A percentile compares a stretch with the other conserved stretches of the same genome.
These are phyloP conservation scores for Harpegnathos saltator DNA, from an alignment of 1,140 invertebrate genomes.

Conservation along the genomic window DNA sequence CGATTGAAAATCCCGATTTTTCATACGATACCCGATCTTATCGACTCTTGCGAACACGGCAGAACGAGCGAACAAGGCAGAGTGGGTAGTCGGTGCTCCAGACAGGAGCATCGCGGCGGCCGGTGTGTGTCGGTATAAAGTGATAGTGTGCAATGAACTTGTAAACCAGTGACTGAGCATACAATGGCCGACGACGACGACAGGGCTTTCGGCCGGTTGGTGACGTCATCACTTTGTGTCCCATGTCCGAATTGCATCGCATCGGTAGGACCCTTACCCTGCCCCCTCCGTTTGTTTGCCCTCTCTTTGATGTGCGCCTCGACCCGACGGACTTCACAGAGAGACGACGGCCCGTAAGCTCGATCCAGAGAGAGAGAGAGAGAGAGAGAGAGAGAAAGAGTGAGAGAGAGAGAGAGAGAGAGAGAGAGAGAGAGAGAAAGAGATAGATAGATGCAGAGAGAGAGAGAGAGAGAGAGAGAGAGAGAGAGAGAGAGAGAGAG, in stretches of 20 bases:
- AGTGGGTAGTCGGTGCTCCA: slow-evolving; percentile 42
- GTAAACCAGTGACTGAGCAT: slow-evolving; percentile 80
- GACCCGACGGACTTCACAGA: slow-evolving; percentile 72
- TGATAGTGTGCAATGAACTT: slow-evolving; percentile 79
- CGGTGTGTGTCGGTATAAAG: slow-evolving; percentile 74
- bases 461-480: neutral
- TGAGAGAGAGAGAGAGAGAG: neutral
- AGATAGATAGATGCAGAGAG: too few species aligned
- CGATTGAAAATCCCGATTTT: slow-evolving; percentile 54
- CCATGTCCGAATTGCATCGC: slow-evolving; percentile 81
- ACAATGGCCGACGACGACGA: slow-evolving; percentile 76
- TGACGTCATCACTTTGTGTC: slow-evolving; percentile 82
- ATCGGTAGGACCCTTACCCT: slow-evolving; percentile 74
- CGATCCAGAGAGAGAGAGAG: neutral
- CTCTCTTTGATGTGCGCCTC: slow-evolving; percentile 80
- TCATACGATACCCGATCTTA: slow-evolving; percentile 55
- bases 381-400: slow-evolving; percentile 5
- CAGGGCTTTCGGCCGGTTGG: slow-evolving; percentile 77
- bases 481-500: neutral
- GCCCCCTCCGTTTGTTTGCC: slow-evolving; percentile 77
- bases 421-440: neutral
- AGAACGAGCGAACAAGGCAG: slow-evolving; percentile 44
- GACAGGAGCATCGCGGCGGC: slow-evolving; percentile 46
- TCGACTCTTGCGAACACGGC: slow-evolving; percentile 40
- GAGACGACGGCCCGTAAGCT: slow-evolving; percentile 58